Percentiles rank a stretch among this genome's conserved stretches.
Conservation (phyloP, 2,797 vertebrate genomes). For the Pantherophis alleghaniensis region DNA sequence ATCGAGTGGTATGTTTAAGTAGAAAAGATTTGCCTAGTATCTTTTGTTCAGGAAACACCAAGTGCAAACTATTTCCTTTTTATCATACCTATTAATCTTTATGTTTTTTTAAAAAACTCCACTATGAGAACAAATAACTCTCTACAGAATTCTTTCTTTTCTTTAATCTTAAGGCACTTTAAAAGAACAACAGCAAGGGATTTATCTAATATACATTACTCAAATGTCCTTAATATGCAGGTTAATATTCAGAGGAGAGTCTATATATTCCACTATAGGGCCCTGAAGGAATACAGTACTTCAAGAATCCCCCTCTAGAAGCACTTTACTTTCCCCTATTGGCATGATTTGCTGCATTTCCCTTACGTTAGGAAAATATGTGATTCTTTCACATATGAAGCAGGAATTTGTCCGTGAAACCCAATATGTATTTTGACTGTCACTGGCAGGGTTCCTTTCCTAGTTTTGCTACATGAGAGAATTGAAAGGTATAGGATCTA, state of each 20-base stretch:
- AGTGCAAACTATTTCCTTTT: slow-evolving; percentile 39
- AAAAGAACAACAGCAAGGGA: slow-evolving; percentile 59
- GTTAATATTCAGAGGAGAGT: not conserved
- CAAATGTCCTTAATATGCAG: not conserved
- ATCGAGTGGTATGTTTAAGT: slow-evolving; percentile 14
- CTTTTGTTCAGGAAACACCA: slow-evolving; percentile 41
- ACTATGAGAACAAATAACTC: slow-evolving; percentile 51
- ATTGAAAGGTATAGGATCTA: not conserved
- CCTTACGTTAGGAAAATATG: not conserved
- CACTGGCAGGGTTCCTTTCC: not conserved
- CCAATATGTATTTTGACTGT: not conserved
- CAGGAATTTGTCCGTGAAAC: not conserved
- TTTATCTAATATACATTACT: slow-evolving; percentile 23
- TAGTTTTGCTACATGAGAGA: not conserved
- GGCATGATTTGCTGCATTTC: not conserved
- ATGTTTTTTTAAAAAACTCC: slow-evolving; percentile 34
- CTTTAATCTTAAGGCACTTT: slow-evolving; percentile 65
- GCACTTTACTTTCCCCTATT: not conserved
- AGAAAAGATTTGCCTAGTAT: slow-evolving; percentile 35
- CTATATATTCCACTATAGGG: not conserved
- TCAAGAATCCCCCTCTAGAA: not conserved
- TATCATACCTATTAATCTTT: slow-evolving; percentile 33
- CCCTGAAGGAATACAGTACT: not conserved
- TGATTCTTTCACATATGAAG: not conserved
- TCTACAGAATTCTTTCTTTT: slow-evolving; percentile 72